Evolutionary conservation across 2,888 invertebrate species (phyloP), one percentile per base, ranked within the genome.

Genomic region (Halictus ligatus): DNA sequence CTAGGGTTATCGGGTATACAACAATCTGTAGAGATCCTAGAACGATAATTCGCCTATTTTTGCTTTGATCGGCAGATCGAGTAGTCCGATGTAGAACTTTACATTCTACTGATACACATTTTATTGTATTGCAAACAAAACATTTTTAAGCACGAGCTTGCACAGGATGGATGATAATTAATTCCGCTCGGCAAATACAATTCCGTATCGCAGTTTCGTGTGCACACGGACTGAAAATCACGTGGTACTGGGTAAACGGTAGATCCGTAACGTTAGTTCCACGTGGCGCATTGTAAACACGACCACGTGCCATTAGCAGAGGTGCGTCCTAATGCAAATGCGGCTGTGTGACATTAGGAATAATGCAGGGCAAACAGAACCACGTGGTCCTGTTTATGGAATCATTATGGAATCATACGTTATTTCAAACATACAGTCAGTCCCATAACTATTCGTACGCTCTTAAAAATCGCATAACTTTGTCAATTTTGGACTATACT

Each of bases 221-320:
- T 48, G 67, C 50, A 64, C 60, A 71, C 48, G 50, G 71, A 43
- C 60, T 58, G 75, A 46, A n/a, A 54, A 18, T 50, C 84, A 72
- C 43, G 48, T 84, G 77, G 35, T 13, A 58, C 67, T 43, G 18
- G 54, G 79, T 79, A 64, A 83, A 84, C 64, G 69, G 48, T 35
- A 48, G 6, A 5, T 35, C 76, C 50, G 58, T 43, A 35, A 60
- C 75, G 67, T 80, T 84, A 73, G 75, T 48, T 10, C 77, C 86
- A 86, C 86, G 85, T 86, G 85, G 78, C 21, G 76, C 54, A 75
- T 73, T 77, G 85, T 86, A 86, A 85, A 85, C 81, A 86, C 21
- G 77, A 71, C 84, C 80, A 84, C 72, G 85, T 84, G 84, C 77
- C 80, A 75, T 77, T 74, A 75, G 21, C 54, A 75, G 46, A 54